phyloP scores from a whole-genome alignment of 2,888 invertebrate genomes.

The Erebia ligea region DNA sequence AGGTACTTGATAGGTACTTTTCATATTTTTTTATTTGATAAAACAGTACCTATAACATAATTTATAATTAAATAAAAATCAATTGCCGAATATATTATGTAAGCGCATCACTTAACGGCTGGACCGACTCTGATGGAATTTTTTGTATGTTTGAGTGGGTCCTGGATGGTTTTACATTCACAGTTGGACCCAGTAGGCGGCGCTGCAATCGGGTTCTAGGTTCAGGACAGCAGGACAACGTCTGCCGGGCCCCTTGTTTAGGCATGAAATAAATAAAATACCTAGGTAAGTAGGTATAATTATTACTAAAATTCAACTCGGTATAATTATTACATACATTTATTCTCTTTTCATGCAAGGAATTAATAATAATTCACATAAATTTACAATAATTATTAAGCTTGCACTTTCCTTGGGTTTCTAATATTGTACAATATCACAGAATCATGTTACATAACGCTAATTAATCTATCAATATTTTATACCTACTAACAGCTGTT shows the following conservation, averaged over 20 bases:
- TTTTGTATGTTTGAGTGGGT: background rate
- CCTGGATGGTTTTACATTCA: too few relatives aligned
- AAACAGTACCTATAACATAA: too few relatives aligned
- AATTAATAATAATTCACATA: slow-evolving; percentile 20
- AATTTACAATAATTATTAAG: slow-evolving; percentile 18
- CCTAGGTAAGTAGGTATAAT: background rate
- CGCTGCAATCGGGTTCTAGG: too few relatives aligned
- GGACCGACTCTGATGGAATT: too few relatives aligned
- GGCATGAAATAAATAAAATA: background rate
- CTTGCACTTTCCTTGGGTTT: slow-evolving; percentile 25
- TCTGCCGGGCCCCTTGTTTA: too few relatives aligned
- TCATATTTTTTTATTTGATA: too few relatives aligned
- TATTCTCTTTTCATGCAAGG: slow-evolving; percentile 24
- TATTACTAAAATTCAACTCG: background rate
- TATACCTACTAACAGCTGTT: background rate
- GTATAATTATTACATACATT: background rate
- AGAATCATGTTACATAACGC: slow-evolving; percentile 52
- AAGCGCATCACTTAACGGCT: too few relatives aligned
- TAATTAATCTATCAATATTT: slow-evolving; percentile 3
- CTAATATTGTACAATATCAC: slow-evolving; percentile 67
- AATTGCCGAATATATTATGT: too few relatives aligned
- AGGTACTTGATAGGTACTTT: too few relatives aligned
- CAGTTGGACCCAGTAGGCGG: too few relatives aligned
- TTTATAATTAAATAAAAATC: too few relatives aligned
- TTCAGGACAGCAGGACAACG: too few relatives aligned